Conservation (phyloP, 2,113 vertebrate species). For the Aptenodytes patagonicus region DNA sequence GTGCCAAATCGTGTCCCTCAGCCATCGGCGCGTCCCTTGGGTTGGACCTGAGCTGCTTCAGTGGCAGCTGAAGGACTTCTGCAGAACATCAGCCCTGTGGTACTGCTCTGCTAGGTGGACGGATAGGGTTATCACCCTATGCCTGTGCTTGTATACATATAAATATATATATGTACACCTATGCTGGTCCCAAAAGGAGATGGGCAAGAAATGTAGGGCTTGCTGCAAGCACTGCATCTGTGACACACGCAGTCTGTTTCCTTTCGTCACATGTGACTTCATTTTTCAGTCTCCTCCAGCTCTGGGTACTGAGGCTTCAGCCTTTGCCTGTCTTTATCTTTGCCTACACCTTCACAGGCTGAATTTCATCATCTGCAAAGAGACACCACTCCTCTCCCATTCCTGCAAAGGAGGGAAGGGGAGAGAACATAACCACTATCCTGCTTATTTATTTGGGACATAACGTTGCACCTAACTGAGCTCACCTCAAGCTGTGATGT, state of each 20-base stretch:
- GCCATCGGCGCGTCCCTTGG: neutral
- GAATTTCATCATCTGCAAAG: neutral
- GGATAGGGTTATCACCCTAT: neutral
- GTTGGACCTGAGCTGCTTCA: neutral
- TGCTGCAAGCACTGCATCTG: neutral
- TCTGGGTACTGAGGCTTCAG: neutral
- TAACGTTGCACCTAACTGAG: too few species aligned
- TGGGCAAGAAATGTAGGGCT: neutral
- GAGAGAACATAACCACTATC: neutral
- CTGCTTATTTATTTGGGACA: neutral
- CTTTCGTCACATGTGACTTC: neutral
- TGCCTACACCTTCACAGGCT: neutral
- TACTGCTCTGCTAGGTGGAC: rapidly evolving
- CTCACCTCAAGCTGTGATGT: neutral
- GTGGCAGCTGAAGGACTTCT: neutral
- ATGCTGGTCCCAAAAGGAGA: neutral
- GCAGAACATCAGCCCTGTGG: neutral
- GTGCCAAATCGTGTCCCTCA: neutral
- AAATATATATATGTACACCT: too few species aligned
- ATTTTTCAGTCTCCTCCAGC: neutral
- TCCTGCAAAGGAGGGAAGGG: neutral
- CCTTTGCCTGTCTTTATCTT: neutral
- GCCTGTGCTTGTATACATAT: neutral
- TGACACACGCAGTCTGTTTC: neutral
- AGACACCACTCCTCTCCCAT: neutral